A percentile compares a stretch with the other conserved stretches of the same genome.
Evolutionary conservation across 2,888 invertebrate genomes (phyloP).

Genomic region (Nycteola revayana): DNA sequence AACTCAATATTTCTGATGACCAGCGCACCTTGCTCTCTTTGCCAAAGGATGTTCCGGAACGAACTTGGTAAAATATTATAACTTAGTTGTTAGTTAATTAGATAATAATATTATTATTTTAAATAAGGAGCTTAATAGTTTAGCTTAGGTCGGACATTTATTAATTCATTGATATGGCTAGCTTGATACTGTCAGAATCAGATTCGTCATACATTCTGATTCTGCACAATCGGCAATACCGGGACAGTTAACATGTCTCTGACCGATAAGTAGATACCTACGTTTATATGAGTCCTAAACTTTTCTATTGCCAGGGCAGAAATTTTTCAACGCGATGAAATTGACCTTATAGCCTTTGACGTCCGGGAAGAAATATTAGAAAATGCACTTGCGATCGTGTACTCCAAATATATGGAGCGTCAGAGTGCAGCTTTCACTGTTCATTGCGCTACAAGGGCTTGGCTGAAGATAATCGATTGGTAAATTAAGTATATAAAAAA

Average conservation of each 20-base stretch:
- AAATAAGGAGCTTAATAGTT: no score
- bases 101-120: no score
- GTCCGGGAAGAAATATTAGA: conserved; percentile 71
- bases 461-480: conserved; percentile 69
- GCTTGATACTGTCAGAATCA: no score
- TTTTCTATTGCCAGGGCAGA: conserved; percentile 51
- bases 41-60: conserved; percentile 67
- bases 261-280: no score
- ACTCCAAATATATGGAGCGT: conserved; percentile 59
- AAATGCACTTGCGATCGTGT: conserved; percentile 48
- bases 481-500: no score
- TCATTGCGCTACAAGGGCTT: conserved; percentile 65
- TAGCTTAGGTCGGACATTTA: no score
- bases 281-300: not conserved
- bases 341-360: conserved; percentile 60
- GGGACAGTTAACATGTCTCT: no score
- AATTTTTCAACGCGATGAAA: conserved; percentile 68
- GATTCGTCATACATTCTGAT: no score
- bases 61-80: conserved; percentile 65
- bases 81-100: no score
- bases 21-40: conserved; percentile 52
- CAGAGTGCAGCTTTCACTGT: conserved; percentile 59
- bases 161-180: no score
- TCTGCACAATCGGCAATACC: no score
- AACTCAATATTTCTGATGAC: conserved; percentile 58